Base-by-base conservation (phyloP, 2,888 invertebrate genomes). In the Plagodis pulveraria region DNA sequence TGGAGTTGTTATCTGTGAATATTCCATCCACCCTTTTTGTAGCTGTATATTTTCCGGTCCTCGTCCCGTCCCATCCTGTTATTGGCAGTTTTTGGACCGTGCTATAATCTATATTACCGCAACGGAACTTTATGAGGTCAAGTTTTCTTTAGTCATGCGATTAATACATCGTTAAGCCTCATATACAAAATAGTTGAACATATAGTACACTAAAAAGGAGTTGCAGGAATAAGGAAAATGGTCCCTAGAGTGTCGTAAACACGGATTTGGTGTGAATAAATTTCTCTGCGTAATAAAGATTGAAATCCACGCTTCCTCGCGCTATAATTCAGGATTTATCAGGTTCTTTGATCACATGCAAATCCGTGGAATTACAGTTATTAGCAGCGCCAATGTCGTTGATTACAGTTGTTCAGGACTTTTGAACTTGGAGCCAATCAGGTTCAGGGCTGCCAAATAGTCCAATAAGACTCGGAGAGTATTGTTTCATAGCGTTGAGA, bases 331-430 rank as follows among this genome's bases (percentile, higher is more conserved):
- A 35, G 32, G 40, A 60, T 60, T 62, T 62, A 65, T 65, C 63
- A 58, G 48, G 44, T 55, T 61, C 43, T 58, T 57, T 52, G 61
- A 58, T 63, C 66, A 55, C 56, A 40, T 51, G 50, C 56, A 62
- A 62, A 61, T 60, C 48, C 52, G 42, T 49, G 56, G 58, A 62
- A 66, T 63, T 55, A 55, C n/a, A 49, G 57, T 62, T 63, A 62
- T 61, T 63, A 65, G 48, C 51, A 40, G 46, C 43, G 58, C 45
- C 43, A 36, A 44, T 62, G 57, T 54, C 56, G 56, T 47, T 62
- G 65, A 66, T 65, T 65, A 56, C 61, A 61, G 59, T 63, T 65
- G 43, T 38, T 44, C 43, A 33, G 22, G 44, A 56, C 47, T 56
- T 60, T 33, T 49, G 48, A 36, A 52, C 56, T 52, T 42, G 34